These are phyloP conservation scores for Sycophaga agraensis DNA, from an alignment of 1,140 invertebrate species.

Conservation along the genomic window DNA sequence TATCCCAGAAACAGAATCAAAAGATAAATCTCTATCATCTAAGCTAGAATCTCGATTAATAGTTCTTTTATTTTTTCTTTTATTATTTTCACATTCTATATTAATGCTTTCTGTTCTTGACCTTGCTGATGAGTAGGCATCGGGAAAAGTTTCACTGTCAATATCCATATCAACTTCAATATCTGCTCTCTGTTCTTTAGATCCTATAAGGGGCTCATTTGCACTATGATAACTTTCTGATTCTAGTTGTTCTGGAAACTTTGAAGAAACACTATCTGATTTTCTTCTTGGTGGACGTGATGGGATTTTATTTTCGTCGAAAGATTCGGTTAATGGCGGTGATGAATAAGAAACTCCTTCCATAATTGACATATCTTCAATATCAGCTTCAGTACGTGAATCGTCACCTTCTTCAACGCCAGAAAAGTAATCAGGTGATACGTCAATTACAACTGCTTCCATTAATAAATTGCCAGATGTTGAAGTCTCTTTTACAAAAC, in stretches of 20 bases:
- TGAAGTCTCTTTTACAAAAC: constrained; percentile 86
- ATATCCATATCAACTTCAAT: constrained; percentile 31
- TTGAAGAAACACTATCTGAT: constrained; percentile 43
- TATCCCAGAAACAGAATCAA: constrained; percentile 34
- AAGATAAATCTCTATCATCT: constrained; percentile 37
- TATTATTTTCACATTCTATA: constrained; percentile 18
- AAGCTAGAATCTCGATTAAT: constrained; percentile 31
- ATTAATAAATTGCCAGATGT: constrained; percentile 82
- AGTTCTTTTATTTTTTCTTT: constrained; percentile 33
- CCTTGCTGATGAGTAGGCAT: constrained; percentile 44
- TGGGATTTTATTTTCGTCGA: constrained; percentile 34
- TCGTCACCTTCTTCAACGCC: constrained; percentile 79
- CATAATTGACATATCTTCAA: constrained; percentile 80
- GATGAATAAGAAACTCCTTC: constrained; percentile 60
- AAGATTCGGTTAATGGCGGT: constrained; percentile 35
- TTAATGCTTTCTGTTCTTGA: constrained; percentile 32
- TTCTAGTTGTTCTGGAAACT: constrained; percentile 39
- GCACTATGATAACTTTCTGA: constrained; percentile 55
- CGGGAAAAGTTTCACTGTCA: constrained; percentile 50
- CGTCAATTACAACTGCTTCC: constrained; percentile 89
- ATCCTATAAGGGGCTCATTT: constrained; percentile 34
- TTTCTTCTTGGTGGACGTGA: constrained; percentile 46
- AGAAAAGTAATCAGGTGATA: constrained; percentile 79
- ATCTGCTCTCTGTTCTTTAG: constrained; percentile 25
- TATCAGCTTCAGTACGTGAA: constrained; percentile 78